Percentiles rank a stretch among this genome's conserved stretches.
Conservation (phyloP, 2,113 vertebrate genomes). For the Chroicocephalus ridibundus region DNA sequence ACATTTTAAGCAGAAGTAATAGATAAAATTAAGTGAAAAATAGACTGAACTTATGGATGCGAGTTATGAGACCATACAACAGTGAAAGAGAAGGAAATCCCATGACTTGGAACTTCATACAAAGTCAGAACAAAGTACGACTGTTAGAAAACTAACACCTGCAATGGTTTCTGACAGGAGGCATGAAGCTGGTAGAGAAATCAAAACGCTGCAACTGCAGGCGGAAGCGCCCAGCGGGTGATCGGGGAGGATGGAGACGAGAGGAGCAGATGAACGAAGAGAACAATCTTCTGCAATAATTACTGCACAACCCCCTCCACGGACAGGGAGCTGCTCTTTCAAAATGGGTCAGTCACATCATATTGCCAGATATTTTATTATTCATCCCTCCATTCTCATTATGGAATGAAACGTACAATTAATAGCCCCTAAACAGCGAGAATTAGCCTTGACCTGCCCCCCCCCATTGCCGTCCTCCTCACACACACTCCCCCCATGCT, state of each 20-base stretch:
- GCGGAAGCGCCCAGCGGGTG: background rate
- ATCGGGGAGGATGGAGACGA: background rate
- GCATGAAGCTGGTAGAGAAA: background rate
- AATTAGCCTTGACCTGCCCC: slow-evolving; percentile 17
- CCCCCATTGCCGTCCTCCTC: background rate
- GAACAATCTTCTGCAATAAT: background rate
- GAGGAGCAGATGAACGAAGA: background rate
- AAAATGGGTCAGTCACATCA: background rate
- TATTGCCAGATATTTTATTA: background rate
- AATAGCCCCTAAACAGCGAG: slow-evolving; percentile 1
- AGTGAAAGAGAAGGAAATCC: background rate
- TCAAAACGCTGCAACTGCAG: background rate
- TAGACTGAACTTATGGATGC: background rate
- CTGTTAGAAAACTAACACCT: background rate
- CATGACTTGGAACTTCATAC: background rate
- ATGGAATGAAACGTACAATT: slow-evolving; percentile 1
- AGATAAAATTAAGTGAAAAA: background rate
- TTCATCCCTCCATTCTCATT: background rate
- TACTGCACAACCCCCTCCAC: background rate
- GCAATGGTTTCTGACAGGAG: background rate
- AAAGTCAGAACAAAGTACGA: background rate
- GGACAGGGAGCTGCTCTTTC: background rate
- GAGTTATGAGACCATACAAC: background rate
- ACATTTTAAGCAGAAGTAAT: background rate
- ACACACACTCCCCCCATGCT: background rate